Evolutionary conservation across 2,797 vertebrate genomes (phyloP), one percentile per base, ranked within the genome.

Genomic region (Lophotriccus pileatus): DNA sequence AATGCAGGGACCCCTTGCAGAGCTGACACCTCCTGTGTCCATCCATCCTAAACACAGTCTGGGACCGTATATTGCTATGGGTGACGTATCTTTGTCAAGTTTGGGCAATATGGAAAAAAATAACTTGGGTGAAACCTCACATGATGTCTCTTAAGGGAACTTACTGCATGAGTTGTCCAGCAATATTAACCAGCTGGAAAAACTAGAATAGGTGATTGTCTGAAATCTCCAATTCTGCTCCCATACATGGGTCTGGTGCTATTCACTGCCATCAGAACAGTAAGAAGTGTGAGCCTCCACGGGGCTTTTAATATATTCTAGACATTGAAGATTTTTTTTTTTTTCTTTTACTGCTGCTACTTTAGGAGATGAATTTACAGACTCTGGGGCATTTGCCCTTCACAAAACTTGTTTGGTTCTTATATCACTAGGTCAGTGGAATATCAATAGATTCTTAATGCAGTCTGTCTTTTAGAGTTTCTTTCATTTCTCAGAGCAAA

Each of bases 381-480:
- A 77, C 75, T 76, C 77, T 63, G 49, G 63, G 75, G 67, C 46
- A 79, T 93, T 94, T 96, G 88, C 86, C 91, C 93, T 95, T 92
- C 94, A 93, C 84, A 94, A 91, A 95, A 66, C 50, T 93, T 95
- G 67, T 84, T 95, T 93, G 83, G 74, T 81, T 90, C 74, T 58
- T 95, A 70, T 87, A 84, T 62, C 63, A 92, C 34, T 78, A 91
- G 94, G 84, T 87, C 96, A 97, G 95, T 90, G 90, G 80, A 95
- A 84, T 95, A 97, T 96, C 96, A 96, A 89, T 97, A 96, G 94
- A 89, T 90, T 95, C 94, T 82, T 93, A 95, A 96, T 88, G 91
- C 58, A 80, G 53, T 60, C 93, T 88, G 90, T 92, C 90, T 95
- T 96, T 83, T 82, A 77, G 86, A 91, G 28, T 63, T 81, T 94